phyloP scores from a whole-genome alignment of 1,140 invertebrate species.

The Eueides isabella region DNA sequence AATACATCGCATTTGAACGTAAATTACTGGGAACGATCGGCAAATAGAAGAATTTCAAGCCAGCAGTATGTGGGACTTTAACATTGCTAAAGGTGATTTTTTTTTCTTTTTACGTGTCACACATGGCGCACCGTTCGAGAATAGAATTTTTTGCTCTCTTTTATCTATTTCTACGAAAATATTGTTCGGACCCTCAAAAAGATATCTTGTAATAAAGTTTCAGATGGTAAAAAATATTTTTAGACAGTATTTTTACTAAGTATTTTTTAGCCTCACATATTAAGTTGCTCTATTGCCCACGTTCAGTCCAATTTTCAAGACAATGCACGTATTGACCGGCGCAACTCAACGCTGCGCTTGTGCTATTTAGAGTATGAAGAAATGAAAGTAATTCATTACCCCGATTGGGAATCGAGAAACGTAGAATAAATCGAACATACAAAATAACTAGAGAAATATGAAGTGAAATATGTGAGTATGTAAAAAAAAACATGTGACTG shows the following conservation, averaged over 20 bases:
- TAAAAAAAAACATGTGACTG: too few relatives aligned
- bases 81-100: slow-evolving; percentile 14
- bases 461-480: too few relatives aligned
- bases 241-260: not conserved
- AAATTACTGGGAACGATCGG: not conserved
- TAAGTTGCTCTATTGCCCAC: too few relatives aligned
- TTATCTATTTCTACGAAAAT: not conserved
- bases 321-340: too few relatives aligned
- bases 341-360: too few relatives aligned
- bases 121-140: slow-evolving; percentile 17
- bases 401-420: too few relatives aligned
- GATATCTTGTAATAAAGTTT: not conserved
- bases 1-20: slow-evolving; percentile 1
- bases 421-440: too few relatives aligned
- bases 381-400: too few relatives aligned
- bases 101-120: slow-evolving; percentile 31
- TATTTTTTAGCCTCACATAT: not conserved
- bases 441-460: too few relatives aligned
- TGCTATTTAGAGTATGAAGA: too few relatives aligned
- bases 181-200: not conserved
- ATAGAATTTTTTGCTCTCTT: slow-evolving; percentile 2
- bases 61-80: not conserved
- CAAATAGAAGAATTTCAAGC: slow-evolving; percentile 1
- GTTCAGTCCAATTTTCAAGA: too few relatives aligned
- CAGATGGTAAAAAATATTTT: not conserved